Evolutionary conservation across 2,113 vertebrate species (phyloP), one percentile per base, ranked within the genome.

Genomic region (Nanorana parkeri): DNA sequence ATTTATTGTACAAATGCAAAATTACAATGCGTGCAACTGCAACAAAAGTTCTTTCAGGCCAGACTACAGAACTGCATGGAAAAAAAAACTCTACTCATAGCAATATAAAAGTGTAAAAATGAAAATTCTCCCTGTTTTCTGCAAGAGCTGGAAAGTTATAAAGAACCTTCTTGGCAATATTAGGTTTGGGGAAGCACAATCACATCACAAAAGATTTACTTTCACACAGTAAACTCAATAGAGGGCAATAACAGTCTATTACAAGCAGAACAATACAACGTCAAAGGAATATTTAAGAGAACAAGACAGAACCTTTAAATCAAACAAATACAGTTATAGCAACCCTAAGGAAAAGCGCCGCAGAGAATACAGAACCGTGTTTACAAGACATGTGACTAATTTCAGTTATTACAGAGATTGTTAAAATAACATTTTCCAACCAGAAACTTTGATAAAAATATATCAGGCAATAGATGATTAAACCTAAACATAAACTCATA

Each of bases 181-280:
- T 95, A 92, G 93, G 94, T 99, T 97, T 97, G 85, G 85, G 79
- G 88, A 69, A 84, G 91, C 90, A 93, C 94, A 98, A 99, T 99
- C 91, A 88, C 92, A 98, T 99, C 96, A 95, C 92, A 80, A 93
- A 95, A 96, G 96, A 97, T 96, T 96, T 96, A 93, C 94, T 93
- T 94, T 94, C 94, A 93, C 91, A 93, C 93, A 89, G 91, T 90
- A 96, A 98, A 98, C 95, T 94, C 89, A 94, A 98, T 99, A 94
- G 88, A 91, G 89, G 90, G 94, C 97, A 98, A 99, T 99, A 98
- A 98, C 93, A 90, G 93, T 95, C 94, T 92, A 96, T 99, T 98
- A 98, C 92, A 87, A 93, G 91, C 89, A 89, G 85, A 92, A 91
- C 90, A 88, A 86, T 86, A 87, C 91, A 87, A 92, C 85, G 77